These are phyloP conservation scores for Troilus luridus DNA, from an alignment of 2,888 invertebrate species.

Conservation along the genomic window DNA sequence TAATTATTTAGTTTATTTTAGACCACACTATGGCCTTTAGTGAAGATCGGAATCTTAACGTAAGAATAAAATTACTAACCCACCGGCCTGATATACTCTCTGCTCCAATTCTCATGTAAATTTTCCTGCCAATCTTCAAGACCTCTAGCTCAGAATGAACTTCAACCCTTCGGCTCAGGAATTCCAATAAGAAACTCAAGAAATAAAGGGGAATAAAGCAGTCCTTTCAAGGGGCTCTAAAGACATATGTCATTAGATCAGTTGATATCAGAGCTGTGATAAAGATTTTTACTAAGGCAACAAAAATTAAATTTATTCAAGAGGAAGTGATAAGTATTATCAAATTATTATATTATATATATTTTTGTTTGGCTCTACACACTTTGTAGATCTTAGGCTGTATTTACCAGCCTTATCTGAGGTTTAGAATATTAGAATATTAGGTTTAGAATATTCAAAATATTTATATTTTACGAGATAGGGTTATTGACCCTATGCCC, in stretches of 20 bases:
- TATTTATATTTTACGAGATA: too few species aligned
- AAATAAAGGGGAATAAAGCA: background rate
- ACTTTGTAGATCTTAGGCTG: too few species aligned
- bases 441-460: too few species aligned
- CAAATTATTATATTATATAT: too few species aligned
- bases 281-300: background rate
- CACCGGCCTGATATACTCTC: background rate
- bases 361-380: too few species aligned
- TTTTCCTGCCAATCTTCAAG: background rate
- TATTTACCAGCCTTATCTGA: too few species aligned
- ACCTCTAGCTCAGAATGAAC: background rate
- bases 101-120: background rate
- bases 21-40: background rate
- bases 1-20: too few species aligned
- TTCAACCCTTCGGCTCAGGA: background rate
- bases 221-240: background rate
- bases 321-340: too few species aligned
- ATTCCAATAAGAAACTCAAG: constrained; percentile 35
- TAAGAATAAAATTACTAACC: background rate
- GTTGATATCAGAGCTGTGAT: background rate
- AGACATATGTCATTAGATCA: background rate
- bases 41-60: background rate
- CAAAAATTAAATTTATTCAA: too few species aligned
- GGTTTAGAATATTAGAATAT: too few species aligned
- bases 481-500: too few species aligned